Percentiles rank a stretch among this genome's conserved stretches.
Evolutionary conservation across 2,113 vertebrate species (phyloP).

Genomic region (Pedetes capensis): DNA sequence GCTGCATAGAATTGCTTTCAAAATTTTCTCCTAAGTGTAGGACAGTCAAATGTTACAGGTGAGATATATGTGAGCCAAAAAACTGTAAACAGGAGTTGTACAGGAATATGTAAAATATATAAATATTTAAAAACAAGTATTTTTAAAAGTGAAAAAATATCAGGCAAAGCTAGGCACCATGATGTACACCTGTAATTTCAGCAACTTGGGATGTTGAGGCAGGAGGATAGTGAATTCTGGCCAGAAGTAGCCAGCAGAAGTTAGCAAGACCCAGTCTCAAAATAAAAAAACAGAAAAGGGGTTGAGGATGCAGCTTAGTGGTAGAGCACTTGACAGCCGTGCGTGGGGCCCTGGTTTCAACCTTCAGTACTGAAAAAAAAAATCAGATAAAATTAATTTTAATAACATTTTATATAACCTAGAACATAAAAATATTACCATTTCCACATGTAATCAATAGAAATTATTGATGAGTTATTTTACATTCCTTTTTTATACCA

Average conservation of each 20-base stretch:
- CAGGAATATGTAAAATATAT: neutral
- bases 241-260: too few species aligned
- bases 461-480: too few species aligned
- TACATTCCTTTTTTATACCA: too few species aligned
- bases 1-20: neutral
- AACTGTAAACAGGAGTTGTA: neutral
- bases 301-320: too few species aligned
- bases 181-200: neutral
- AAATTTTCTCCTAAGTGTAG: neutral
- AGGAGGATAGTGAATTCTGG: neutral
- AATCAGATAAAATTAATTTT: neutral
- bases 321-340: too few species aligned
- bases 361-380: too few species aligned
- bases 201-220: neutral
- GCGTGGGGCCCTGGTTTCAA: too few species aligned
- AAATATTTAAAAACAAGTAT: neutral
- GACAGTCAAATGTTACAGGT: neutral
- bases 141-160: neutral
- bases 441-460: neutral
- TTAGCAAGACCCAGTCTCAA: neutral
- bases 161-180: neutral
- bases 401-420: constrained; percentile 16
- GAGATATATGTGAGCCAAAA: neutral
- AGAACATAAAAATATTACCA: neutral
- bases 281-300: too few species aligned